Percentiles rank a stretch among this genome's conserved stretches.
Conservation (phyloP, 2,797 vertebrate genomes). For the Macrochelys suwanniensis region DNA sequence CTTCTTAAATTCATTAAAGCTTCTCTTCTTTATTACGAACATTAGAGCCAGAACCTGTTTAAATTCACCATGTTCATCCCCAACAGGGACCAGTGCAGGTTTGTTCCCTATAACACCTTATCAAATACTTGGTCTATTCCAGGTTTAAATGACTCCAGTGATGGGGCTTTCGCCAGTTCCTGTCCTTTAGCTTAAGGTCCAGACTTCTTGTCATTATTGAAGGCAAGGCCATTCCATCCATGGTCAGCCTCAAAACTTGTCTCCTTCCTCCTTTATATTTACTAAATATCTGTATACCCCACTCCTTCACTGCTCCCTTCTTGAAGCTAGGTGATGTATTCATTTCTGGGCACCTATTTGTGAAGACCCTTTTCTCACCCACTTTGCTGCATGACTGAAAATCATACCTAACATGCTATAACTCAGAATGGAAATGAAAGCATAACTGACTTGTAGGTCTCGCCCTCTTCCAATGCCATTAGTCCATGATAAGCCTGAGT, state of each 20-base stretch:
- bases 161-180: neutral
- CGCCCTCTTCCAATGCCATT: neutral
- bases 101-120: neutral
- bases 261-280: neutral
- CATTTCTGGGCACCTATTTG: neutral
- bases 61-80: constrained; percentile 25
- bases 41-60: neutral
- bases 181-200: neutral
- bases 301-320: fast-evolving
- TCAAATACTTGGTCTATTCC: neutral
- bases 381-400: neutral
- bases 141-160: fast-evolving
- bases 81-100: neutral
- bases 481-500: neutral
- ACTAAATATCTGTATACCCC: neutral
- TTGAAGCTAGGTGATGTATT: neutral
- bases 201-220: neutral
- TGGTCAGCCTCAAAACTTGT: neutral
- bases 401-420: neutral
- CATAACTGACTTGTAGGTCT: neutral
- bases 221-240: neutral
- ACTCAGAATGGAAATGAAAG: neutral
- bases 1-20: neutral
- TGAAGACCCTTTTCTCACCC: neutral
- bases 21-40: neutral